A percentile compares a stretch with the other conserved stretches of the same genome.
Evolutionary conservation across 2,888 invertebrate genomes (phyloP).

Genomic region (Tetramorium bicarinatum): DNA sequence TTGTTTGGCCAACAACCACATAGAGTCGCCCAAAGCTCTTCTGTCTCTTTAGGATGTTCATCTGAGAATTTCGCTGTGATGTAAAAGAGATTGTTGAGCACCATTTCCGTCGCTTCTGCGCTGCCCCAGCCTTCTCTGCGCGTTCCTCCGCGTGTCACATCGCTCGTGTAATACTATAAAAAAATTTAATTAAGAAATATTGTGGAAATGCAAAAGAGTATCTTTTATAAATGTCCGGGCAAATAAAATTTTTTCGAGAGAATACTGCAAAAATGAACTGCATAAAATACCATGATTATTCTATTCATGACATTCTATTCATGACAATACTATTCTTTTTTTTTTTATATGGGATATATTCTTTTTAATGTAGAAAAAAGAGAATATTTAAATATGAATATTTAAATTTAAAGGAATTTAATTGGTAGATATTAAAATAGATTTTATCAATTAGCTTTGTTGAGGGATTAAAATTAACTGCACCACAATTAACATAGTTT

Average conservation of each 20-base stretch:
- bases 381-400: conserved; percentile 5
- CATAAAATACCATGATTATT: not conserved
- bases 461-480: not conserved
- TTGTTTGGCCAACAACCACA: conserved; percentile 99
- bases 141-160: conserved; percentile 89
- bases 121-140: conserved; percentile 98
- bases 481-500: not conserved
- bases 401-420: conserved; percentile 6
- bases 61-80: conserved; percentile 99
- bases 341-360: not conserved
- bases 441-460: not conserved
- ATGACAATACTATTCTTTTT: not conserved
- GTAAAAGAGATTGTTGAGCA: conserved; percentile 99
- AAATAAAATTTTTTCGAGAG: not conserved
- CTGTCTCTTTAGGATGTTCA: conserved; percentile 97
- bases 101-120: conserved; percentile 99
- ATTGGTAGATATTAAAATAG: not conserved
- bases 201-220: not conserved
- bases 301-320: not conserved
- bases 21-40: conserved; percentile 98
- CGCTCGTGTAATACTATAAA: conserved; percentile 87
- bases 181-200: conserved; percentile 12
- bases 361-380: not conserved
- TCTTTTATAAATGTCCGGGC: conserved; percentile 75
- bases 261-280: not conserved